Conservation (phyloP, 2,888 invertebrate species). For the Aspidiotus destructor region DNA sequence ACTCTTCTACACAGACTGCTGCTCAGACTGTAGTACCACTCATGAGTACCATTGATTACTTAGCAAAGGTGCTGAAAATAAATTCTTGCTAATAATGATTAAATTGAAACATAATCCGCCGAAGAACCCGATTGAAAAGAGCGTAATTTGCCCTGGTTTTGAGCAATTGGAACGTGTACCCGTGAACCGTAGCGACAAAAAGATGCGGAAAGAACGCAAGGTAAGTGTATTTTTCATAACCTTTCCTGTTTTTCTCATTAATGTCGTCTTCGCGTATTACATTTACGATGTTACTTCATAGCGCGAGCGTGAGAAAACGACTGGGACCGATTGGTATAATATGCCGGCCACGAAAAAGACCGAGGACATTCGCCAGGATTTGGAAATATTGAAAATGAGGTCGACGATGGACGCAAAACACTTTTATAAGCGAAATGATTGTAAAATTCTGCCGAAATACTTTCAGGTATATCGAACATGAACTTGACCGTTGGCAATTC, state of each 20-base stretch:
- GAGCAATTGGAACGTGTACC: slow-evolving; percentile 55
- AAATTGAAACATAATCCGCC: slow-evolving; percentile 6
- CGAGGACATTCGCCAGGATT: slow-evolving; percentile 75
- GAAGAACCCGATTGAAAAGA: slow-evolving; percentile 49
- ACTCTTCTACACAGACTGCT: no score
- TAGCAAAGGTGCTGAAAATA: no score
- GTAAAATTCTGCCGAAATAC: slow-evolving; percentile 79
- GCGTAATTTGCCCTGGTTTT: slow-evolving; percentile 54
- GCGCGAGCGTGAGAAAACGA: slow-evolving; percentile 66
- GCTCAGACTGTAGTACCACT: no score
- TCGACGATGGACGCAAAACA: slow-evolving; percentile 82
- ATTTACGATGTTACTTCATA: slow-evolving; percentile 40
- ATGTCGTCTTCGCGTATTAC: background rate
- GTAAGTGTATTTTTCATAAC: slow-evolving; percentile 40
- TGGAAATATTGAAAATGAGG: slow-evolving; percentile 85
- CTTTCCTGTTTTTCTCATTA: slow-evolving; percentile 11
- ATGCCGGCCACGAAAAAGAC: slow-evolving; percentile 81
- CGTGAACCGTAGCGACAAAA: slow-evolving; percentile 50
- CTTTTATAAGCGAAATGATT: slow-evolving; percentile 89
- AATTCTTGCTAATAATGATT: background rate
- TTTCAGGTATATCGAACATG: slow-evolving; percentile 60
- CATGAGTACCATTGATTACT: no score
- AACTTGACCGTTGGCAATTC: background rate
- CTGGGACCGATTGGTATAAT: slow-evolving; percentile 81
- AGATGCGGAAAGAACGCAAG: slow-evolving; percentile 50